Conservation (phyloP, 2,113 vertebrate species). For the Mesoclemmys tuberculata region DNA sequence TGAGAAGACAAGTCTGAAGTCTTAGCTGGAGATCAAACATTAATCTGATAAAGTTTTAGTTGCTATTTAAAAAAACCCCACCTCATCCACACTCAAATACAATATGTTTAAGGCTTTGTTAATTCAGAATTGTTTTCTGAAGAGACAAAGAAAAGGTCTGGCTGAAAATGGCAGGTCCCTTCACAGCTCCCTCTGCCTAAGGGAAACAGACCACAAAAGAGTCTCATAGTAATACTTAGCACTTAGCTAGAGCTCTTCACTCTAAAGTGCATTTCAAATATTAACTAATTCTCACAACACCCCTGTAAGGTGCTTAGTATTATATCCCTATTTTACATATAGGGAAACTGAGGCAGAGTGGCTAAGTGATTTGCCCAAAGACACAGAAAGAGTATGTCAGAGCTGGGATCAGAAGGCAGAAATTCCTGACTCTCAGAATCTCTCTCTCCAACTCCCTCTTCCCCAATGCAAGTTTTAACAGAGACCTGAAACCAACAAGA, state of each 20-base stretch:
- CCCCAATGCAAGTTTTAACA: not conserved
- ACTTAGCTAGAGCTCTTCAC: conserved; percentile 15
- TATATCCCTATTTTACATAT: conserved; percentile 27
- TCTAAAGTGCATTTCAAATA: conserved; percentile 1
- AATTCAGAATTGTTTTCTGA: conserved; percentile 11
- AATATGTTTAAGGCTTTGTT: not conserved
- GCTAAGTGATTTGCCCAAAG: not conserved
- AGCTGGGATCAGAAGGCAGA: not conserved
- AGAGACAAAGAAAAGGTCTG: conserved; percentile 28
- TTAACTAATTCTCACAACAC: conserved; percentile 43
- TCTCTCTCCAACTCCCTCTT: not conserved
- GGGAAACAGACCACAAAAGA: not conserved
- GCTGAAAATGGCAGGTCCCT: conserved; percentile 12
- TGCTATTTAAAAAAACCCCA: not conserved
- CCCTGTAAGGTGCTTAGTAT: conserved; percentile 61
- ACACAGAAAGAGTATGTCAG: conserved; percentile 2
- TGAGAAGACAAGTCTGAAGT: not conserved
- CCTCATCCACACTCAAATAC: not conserved
- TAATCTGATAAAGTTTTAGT: not conserved
- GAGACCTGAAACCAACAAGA: conserved; percentile 4
- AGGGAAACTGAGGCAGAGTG: conserved; percentile 35
- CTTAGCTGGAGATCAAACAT: conserved; percentile 8
- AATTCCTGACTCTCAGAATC: not conserved
- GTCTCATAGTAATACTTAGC: conserved; percentile 15
- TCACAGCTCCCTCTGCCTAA: not conserved